Conservation (phyloP, 2,113 vertebrate genomes). For the Grammomys dolichurus region DNA sequence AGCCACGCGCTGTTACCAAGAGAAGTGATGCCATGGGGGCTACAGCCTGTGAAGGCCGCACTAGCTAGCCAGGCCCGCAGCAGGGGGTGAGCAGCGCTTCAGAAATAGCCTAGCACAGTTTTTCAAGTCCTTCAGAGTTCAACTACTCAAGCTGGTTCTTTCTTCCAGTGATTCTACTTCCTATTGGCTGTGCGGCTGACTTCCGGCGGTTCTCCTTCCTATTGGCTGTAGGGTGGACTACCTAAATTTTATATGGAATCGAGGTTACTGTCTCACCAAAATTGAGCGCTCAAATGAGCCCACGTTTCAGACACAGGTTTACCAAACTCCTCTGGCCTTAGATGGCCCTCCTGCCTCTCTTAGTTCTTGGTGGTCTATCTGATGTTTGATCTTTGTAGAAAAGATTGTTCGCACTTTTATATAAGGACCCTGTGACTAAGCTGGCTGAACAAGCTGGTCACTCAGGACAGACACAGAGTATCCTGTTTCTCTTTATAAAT, state of each 20-base stretch:
- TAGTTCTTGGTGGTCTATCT: background rate
- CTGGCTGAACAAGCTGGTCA: background rate
- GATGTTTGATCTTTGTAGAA: background rate
- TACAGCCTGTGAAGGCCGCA: constrained; percentile 31
- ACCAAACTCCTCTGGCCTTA: background rate
- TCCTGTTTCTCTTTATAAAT: background rate
- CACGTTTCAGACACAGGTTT: background rate
- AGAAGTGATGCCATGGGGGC: constrained; percentile 73
- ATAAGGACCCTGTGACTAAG: background rate
- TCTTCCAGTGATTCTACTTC: background rate
- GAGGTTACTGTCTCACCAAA: background rate
- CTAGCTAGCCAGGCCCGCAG: constrained; percentile 57
- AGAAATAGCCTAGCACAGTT: constrained; percentile 38
- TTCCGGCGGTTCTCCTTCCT: background rate
- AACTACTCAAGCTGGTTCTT: constrained; percentile 58
- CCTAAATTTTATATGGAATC: too few relatives aligned
- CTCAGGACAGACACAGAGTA: background rate
- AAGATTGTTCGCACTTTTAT: background rate
- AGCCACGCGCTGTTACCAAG: constrained; percentile 66
- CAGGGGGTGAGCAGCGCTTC: background rate
- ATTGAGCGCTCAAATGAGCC: background rate
- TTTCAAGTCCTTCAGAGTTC: constrained; percentile 70
- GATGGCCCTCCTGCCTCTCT: background rate
- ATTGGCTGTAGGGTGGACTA: background rate
- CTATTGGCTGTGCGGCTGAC: background rate